These are phyloP conservation scores for Acanthopagrus latus DNA, from an alignment of 2,797 vertebrate species.

Conservation along the genomic window DNA sequence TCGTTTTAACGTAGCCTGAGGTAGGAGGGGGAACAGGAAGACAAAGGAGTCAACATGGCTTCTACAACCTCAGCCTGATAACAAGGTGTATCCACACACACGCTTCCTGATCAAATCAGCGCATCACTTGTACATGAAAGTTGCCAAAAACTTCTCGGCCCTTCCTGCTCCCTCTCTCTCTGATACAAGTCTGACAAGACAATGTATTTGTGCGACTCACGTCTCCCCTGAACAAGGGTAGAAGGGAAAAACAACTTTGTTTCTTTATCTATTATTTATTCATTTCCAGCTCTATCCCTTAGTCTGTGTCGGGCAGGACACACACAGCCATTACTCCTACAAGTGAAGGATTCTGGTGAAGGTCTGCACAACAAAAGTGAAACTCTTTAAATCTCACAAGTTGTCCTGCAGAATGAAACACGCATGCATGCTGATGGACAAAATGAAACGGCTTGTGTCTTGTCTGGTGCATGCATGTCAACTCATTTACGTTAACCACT, in stretches of 20 bases:
- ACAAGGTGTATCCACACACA: constrained; percentile 51
- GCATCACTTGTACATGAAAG: constrained; percentile 42
- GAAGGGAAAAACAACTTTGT: constrained; percentile 56
- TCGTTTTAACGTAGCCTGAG: constrained; percentile 58
- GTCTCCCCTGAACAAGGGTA: constrained; percentile 33
- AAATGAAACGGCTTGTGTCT: constrained; percentile 5
- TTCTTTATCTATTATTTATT: constrained; percentile 60
- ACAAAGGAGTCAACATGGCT: constrained; percentile 57
- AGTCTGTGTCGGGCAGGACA: constrained; percentile 40
- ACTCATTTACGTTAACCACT: constrained; percentile 37
- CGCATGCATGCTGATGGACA: constrained; percentile 2
- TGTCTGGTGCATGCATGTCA: constrained; percentile 29
- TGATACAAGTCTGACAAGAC: constrained; percentile 49
- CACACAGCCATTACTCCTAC: constrained; percentile 22
- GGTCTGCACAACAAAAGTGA: constrained; percentile 39
- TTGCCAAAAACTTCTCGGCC: constrained; percentile 22
- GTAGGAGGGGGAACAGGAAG: constrained; percentile 49
- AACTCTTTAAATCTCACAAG: constrained; percentile 31
- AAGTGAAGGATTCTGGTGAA: constrained; percentile 34
- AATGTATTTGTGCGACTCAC: constrained; percentile 42
- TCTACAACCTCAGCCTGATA: constrained; percentile 57
- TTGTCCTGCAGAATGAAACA: constrained; percentile 31
- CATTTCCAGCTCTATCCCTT: constrained; percentile 36
- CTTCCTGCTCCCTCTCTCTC: constrained; percentile 5
- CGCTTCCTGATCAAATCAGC: constrained; percentile 59